Base-by-base conservation (phyloP, 2,888 invertebrate species). In the Apomyelois bistriatella region DNA sequence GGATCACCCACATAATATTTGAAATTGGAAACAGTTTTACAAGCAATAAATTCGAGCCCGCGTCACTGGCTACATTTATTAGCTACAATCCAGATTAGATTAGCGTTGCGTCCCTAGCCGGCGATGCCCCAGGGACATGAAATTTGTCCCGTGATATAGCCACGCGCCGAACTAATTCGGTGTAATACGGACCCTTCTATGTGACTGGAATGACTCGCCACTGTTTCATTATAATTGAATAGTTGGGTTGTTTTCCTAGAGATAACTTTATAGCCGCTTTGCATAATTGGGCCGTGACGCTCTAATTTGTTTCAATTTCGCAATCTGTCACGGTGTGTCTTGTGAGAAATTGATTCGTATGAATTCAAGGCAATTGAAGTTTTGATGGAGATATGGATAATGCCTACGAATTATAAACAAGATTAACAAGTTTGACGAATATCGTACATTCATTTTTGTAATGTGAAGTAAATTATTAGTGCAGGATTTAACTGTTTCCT, bases 1-100 rank as follows among this genome's bases (percentile, higher is more conserved):
- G 73, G 76, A 78, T 82, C 82, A 82, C 76, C 78, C 79, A 68
- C 71, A 76, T 85, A 79, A 83, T 87, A 80, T 78, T 82, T 77
- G 68, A 88, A 85, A 89, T 90, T 89, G 87, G 87, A 87, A 88
- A 89, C 87, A 90, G 88, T 89, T 90, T 89, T 89, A 87, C 88
- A 88, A 88, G 89, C 89, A 76, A 90, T 89, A 90, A 89, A 90
- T 88, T 87, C 72, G 76, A 76, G 76, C 79, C 79, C 75, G 79
- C 76, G 82, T 80, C 81, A 73, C 75, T 75, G 79, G 79, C 69
- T 86, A 82, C 88, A 90, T 90, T 90, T 90, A 90, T 90, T 89
- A 89, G 86, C 83, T 88, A 77, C 87, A 85, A 85, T 85, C 85
- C 82, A 79, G 88, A 90, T 90, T 89, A 89, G 89, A 89, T 90